Conservation (phyloP, 2,888 invertebrate genomes). For the Psylliodes chrysocephalus region DNA sequence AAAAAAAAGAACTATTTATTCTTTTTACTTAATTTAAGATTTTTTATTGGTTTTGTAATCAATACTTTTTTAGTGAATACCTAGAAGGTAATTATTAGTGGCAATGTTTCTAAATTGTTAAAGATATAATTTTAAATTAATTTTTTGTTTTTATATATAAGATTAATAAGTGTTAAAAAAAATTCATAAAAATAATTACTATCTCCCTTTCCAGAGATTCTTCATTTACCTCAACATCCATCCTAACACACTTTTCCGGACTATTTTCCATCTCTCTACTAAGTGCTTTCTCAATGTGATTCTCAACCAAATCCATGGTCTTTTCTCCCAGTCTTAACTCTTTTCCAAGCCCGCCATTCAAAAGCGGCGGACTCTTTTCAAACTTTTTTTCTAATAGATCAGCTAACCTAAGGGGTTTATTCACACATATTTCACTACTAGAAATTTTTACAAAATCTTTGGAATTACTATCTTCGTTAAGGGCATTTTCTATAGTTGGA, state of each 20-base stretch:
- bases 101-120: no score
- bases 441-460: slow-evolving; percentile 63
- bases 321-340: slow-evolving; percentile 70
- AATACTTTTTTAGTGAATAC: no score
- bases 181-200: slow-evolving; percentile 61
- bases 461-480: slow-evolving; percentile 67
- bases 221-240: slow-evolving; percentile 37
- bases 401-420: slow-evolving; percentile 80
- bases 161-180: background rate
- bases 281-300: slow-evolving; percentile 68
- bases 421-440: slow-evolving; percentile 60
- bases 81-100: no score
- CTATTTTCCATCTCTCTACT: slow-evolving; percentile 54
- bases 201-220: slow-evolving; percentile 41
- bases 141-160: no score
- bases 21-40: no score
- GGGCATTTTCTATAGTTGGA: slow-evolving; percentile 67
- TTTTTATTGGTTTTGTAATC: no score
- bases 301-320: slow-evolving; percentile 69
- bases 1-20: no score
- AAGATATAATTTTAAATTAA: no score
- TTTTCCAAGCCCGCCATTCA: slow-evolving; percentile 68
- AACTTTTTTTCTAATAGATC: slow-evolving; percentile 84
- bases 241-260: slow-evolving; percentile 35
- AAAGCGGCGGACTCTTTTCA: slow-evolving; percentile 69